Evolutionary conservation across 2,888 invertebrate species (phyloP), one percentile per base, ranked within the genome.

Genomic region (Eristalinus aeneus): DNA sequence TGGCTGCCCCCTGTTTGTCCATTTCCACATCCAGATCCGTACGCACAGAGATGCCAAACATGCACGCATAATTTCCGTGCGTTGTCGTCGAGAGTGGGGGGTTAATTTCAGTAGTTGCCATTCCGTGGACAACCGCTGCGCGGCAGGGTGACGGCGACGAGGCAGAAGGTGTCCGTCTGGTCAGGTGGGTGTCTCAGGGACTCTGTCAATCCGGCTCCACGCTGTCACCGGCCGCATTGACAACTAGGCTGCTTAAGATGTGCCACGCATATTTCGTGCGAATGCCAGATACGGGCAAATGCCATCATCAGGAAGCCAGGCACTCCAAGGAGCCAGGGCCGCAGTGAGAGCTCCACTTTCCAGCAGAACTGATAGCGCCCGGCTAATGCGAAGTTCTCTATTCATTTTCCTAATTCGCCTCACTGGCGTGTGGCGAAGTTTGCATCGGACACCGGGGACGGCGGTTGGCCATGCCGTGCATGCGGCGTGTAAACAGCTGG

Each of bases 401-500:
- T 80, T 82, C 76, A 83, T 83, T 86, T 88, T 86, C 88, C 86
- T 83, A 88, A 86, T 88, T 88, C 73, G 82, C 69, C 73, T 34
- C 56, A 23, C 46, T 39, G 5, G 36, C 72, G n/a, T 10, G 63
- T 11, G 16, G 46, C 46, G 46, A 8, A 9, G 63, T 10, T 27
- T 53, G 16, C 5, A 16, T 16, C 20, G n/a, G 46, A 32, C 36
- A 16, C 8, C 11, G 22, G 27, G 36, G 16, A 8, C 27, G 39
- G 20, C 56, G 64, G 68, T 86, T 78, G 82, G 65, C 31, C 27
- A 82, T 82, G 82, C 82, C 12, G 34, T 74, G 82, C 82, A 82
- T 82, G 86, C 56, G 74, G 86, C 86, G 74, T 86, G 86, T 82
- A 86, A 86, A 86, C 86, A 86, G 86, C 86, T 86, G 86, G 86